Percentiles rank a stretch among this genome's conserved stretches.
Evolutionary conservation across 2,797 vertebrate genomes (phyloP).

Genomic region (Phataginus tetradactyla): DNA sequence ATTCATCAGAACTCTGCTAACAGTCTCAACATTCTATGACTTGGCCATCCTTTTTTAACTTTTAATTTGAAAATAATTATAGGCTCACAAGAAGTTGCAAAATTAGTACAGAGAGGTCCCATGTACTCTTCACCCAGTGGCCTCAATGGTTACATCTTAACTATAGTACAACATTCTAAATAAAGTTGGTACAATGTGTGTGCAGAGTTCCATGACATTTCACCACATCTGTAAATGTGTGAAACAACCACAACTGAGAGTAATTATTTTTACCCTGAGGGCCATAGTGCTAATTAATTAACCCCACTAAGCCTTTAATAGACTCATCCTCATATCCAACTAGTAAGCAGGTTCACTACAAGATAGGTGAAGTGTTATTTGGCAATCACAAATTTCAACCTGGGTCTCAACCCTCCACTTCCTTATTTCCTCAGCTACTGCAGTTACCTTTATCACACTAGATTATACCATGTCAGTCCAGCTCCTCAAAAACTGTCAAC

Average conservation of each 20-base stretch:
- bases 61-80: constrained; percentile 9
- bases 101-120: not conserved
- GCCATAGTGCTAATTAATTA: not conserved
- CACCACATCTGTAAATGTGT: not conserved
- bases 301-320: not conserved
- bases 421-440: not conserved
- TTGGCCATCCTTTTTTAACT: not conserved
- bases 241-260: not conserved
- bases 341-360: not conserved
- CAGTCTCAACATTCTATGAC: not conserved
- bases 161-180: not conserved
- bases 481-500: not conserved
- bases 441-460: not conserved
- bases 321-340: not conserved
- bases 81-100: not conserved
- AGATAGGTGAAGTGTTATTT: not conserved
- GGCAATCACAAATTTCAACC: not conserved
- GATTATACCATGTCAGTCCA: not conserved
- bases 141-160: not conserved
- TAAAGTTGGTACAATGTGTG: not conserved
- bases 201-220: not conserved
- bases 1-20: not conserved
- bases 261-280: not conserved
- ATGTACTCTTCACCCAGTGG: too few species aligned
- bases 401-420: not conserved